A percentile compares a stretch with the other conserved stretches of the same genome.
Conservation (phyloP, 2,888 invertebrate species). For the Phengaris alcon region DNA sequence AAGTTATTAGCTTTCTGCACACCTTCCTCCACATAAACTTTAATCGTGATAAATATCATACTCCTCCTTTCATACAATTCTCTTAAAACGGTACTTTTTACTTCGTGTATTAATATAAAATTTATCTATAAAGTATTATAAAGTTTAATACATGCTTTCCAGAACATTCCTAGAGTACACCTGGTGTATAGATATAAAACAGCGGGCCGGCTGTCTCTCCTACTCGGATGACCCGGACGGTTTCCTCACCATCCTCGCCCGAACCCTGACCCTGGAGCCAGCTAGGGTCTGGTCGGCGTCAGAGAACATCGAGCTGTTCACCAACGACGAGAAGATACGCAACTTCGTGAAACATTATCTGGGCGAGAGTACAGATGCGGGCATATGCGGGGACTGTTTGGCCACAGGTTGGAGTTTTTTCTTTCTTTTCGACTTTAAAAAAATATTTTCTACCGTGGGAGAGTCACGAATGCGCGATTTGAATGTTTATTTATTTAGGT, state of each 20-base stretch:
- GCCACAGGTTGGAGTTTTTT: constrained; percentile 37
- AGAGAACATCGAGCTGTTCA: constrained; percentile 85
- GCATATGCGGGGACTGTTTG: constrained; percentile 45
- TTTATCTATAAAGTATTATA: too few relatives aligned
- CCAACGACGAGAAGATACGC: constrained; percentile 84
- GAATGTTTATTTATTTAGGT: too few relatives aligned
- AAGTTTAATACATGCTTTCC: constrained; percentile 31
- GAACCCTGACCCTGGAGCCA: constrained; percentile 87
- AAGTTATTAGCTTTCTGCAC: too few relatives aligned
- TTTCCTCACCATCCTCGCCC: constrained; percentile 87
- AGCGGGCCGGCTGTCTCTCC: constrained; percentile 92
- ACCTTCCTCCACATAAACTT: too few relatives aligned
- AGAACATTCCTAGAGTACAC: constrained; percentile 83
- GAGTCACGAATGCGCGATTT: too few relatives aligned
- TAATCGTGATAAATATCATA: too few relatives aligned
- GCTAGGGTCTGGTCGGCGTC: constrained; percentile 84
- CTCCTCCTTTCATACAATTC: too few relatives aligned
- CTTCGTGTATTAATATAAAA: too few relatives aligned
- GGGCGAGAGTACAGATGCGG: constrained; percentile 45
- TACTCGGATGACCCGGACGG: constrained; percentile 92
- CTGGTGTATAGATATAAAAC: constrained; percentile 90
- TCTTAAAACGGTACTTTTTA: too few relatives aligned
- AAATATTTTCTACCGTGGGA: too few relatives aligned
- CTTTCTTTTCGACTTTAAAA: too few relatives aligned
- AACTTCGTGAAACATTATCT: constrained; percentile 86